phyloP scores from a whole-genome alignment of 2,888 invertebrate genomes.

The Loripinus fragilis region DNA sequence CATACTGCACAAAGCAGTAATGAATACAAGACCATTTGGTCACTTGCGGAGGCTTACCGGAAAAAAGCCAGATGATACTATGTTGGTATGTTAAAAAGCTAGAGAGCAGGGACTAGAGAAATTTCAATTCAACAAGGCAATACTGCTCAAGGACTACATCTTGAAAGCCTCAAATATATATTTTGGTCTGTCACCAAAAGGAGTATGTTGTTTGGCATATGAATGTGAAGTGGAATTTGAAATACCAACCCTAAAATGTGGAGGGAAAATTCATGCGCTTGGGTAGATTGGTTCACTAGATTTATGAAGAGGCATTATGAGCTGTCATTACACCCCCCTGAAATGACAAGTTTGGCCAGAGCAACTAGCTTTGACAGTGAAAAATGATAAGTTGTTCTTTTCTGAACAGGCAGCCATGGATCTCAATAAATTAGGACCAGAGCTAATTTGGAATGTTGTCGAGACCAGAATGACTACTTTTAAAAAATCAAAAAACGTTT shows the following conservation, averaged over 20 bases:
- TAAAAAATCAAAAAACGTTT: background rate
- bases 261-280: background rate
- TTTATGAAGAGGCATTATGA: constrained; percentile 24
- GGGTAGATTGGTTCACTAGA: background rate
- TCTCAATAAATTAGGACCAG: background rate
- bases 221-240: background rate
- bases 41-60: background rate
- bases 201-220: background rate
- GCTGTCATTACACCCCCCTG: background rate
- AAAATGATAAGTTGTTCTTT: background rate
- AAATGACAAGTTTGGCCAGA: background rate
- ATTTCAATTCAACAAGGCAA: background rate
- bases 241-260: constrained; percentile 5
- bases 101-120: background rate
- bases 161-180: background rate
- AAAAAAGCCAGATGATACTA: background rate
- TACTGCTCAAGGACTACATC: background rate
- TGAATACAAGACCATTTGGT: background rate
- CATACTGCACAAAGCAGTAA: background rate
- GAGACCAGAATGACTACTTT: background rate
- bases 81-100: background rate
- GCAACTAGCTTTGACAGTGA: background rate
- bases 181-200: background rate
- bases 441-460: background rate
- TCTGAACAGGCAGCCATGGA: background rate